A percentile compares a stretch with the other conserved stretches of the same genome.
Conservation (phyloP, 2,113 vertebrate genomes). For the Ctenodactylus gundi region DNA sequence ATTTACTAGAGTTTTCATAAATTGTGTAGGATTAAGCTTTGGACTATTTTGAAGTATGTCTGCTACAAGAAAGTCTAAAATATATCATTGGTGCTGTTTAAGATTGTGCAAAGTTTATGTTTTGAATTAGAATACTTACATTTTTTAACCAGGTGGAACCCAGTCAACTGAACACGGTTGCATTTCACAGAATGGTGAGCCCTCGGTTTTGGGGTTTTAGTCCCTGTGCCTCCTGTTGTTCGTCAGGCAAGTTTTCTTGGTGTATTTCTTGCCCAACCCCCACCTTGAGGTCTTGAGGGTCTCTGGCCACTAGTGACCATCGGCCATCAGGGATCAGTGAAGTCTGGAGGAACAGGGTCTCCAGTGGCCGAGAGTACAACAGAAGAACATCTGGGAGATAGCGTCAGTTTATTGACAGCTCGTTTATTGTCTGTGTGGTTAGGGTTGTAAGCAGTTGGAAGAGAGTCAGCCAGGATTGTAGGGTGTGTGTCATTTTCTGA, state of each 20-base stretch:
- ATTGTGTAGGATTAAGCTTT: not conserved
- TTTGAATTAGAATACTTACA: not conserved
- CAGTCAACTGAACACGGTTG: accelerated
- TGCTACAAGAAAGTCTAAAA: not conserved
- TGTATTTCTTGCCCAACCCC: too few relatives aligned
- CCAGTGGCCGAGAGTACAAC: too few relatives aligned
- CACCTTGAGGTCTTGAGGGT: too few relatives aligned
- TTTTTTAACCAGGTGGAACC: not conserved
- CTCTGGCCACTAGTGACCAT: too few relatives aligned
- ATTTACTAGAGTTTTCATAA: slow-evolving; percentile 8
- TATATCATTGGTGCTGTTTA: not conserved
- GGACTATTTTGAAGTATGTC: not conserved
- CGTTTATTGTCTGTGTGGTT: too few relatives aligned
- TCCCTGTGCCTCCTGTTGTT: not conserved
- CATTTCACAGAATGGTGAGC: not conserved
- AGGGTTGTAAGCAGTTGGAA: too few relatives aligned
- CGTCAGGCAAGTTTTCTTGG: not conserved
- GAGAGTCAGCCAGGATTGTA: too few relatives aligned
- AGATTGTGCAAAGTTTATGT: not conserved
- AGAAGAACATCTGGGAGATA: too few relatives aligned
- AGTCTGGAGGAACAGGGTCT: too few relatives aligned
- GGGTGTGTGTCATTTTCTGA: too few relatives aligned
- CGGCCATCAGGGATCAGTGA: too few relatives aligned
- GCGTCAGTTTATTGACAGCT: too few relatives aligned
- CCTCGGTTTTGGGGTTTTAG: not conserved